Evolutionary conservation across 1,140 invertebrate genomes (phyloP).

Genomic region (Eulimnadia texana): DNA sequence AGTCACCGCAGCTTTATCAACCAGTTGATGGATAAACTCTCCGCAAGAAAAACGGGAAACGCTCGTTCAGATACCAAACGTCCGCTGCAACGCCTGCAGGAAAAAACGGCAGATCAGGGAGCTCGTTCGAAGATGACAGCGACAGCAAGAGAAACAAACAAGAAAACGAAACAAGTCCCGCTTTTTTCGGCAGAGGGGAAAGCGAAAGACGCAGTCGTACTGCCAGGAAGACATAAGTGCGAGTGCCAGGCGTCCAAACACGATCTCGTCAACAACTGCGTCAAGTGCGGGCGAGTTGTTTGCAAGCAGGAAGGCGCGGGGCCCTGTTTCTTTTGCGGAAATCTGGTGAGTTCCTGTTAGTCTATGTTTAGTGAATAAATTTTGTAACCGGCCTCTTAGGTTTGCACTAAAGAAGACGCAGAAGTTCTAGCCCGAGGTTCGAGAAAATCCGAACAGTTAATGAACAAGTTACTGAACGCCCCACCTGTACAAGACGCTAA

Average conservation of each 20-base stretch:
- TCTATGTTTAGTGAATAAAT: background rate
- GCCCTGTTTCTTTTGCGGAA: constrained; percentile 78
- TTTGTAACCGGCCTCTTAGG: constrained; percentile 30
- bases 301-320: constrained; percentile 93
- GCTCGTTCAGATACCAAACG: constrained; percentile 17
- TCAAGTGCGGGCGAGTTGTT: constrained; percentile 84
- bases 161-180: constrained; percentile 59
- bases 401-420: constrained; percentile 58
- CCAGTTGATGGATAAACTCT: constrained; percentile 24
- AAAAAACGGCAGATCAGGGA: constrained; percentile 8
- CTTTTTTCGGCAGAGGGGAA: constrained; percentile 56
- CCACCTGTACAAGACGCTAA: constrained; percentile 1
- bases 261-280: constrained; percentile 81
- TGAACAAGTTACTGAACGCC: constrained; percentile 45
- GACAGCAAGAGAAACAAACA: constrained; percentile 33
- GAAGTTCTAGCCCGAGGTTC: constrained; percentile 46
- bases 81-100: constrained; percentile 4
- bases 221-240: constrained; percentile 58
- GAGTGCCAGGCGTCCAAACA: constrained; percentile 87
- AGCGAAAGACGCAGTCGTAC: constrained; percentile 33
- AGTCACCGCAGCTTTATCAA: constrained; percentile 27
- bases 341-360: constrained; percentile 10
- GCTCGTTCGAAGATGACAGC: background rate
- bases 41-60: constrained; percentile 16
- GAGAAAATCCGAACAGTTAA: constrained; percentile 50